phyloP scores from a whole-genome alignment of 2,888 invertebrate species.

The Peribatodes rhomboidaria region DNA sequence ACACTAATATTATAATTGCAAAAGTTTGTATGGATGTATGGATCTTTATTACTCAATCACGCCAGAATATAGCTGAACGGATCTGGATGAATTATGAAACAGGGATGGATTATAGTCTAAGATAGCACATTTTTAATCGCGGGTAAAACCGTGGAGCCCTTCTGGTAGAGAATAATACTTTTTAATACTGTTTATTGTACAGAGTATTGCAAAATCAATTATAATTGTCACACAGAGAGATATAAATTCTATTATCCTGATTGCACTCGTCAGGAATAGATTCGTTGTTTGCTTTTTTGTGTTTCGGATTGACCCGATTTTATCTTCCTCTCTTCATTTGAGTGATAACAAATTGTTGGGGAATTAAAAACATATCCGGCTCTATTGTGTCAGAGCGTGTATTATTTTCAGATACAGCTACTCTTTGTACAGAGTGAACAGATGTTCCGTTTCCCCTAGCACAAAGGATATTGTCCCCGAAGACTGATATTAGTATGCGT shows the following conservation, averaged over 20 bases:
- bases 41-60: too few species aligned
- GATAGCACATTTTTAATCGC: too few species aligned
- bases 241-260: neutral
- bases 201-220: too few species aligned
- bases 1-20: too few species aligned
- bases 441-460: neutral
- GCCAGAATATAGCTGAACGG: too few species aligned
- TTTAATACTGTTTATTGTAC: too few species aligned
- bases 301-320: neutral
- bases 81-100: too few species aligned
- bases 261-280: neutral
- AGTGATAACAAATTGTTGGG: neutral
- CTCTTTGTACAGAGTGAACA: constrained; percentile 18
- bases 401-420: constrained; percentile 3
- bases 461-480: constrained; percentile 19
- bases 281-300: neutral
- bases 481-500: constrained; percentile 19
- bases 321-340: neutral
- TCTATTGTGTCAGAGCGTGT: constrained; percentile 6
- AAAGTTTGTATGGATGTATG: too few species aligned
- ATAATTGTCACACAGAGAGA: neutral
- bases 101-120: too few species aligned
- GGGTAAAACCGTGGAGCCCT: too few species aligned
- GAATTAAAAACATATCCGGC: constrained; percentile 4
- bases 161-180: too few species aligned